A percentile compares a stretch with the other conserved stretches of the same genome.
phyloP scores from a whole-genome alignment of 1,140 invertebrate species.

The Pentalonia nigronervosa region DNA sequence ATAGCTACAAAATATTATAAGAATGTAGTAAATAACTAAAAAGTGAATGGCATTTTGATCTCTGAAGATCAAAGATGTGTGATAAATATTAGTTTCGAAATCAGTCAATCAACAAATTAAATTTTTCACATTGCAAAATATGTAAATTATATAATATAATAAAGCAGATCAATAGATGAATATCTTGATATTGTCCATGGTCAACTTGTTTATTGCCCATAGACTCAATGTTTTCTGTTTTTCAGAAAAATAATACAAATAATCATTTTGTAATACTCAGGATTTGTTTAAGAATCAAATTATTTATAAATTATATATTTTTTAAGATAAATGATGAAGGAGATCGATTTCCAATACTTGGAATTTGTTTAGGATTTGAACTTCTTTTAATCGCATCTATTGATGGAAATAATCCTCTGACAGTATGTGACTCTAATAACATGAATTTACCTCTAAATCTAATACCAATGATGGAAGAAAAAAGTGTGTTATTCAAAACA shows the following conservation, averaged over 20 bases:
- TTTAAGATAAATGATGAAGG: constrained; percentile 72
- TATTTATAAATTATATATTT: constrained; percentile 73
- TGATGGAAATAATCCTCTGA: constrained; percentile 67
- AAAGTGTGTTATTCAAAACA: constrained; percentile 39
- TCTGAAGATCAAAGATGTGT: constrained; percentile 77
- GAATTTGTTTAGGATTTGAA: constrained; percentile 90
- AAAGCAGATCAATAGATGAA: background rate
- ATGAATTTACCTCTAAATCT: constrained; percentile 81
- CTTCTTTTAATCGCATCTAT: constrained; percentile 74
- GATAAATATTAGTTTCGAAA: constrained; percentile 72
- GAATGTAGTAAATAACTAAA: constrained; percentile 47
- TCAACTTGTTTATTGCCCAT: background rate
- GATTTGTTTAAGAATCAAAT: constrained; percentile 88
- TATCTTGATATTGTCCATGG: background rate
- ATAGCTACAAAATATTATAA: constrained; percentile 50
- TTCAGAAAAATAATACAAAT: constrained; percentile 71
- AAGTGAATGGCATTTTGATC: constrained; percentile 71
- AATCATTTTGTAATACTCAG: constrained; percentile 78
- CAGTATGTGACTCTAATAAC: constrained; percentile 59
- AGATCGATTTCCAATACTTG: constrained; percentile 77
- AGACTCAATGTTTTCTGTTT: background rate
- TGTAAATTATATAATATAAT: constrained; percentile 56
- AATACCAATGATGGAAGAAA: constrained; percentile 67
- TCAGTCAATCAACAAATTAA: constrained; percentile 73
- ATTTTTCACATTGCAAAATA: constrained; percentile 67